Conservation (phyloP, 1,140 invertebrate species). For the Zaprionus camerounensis region DNA sequence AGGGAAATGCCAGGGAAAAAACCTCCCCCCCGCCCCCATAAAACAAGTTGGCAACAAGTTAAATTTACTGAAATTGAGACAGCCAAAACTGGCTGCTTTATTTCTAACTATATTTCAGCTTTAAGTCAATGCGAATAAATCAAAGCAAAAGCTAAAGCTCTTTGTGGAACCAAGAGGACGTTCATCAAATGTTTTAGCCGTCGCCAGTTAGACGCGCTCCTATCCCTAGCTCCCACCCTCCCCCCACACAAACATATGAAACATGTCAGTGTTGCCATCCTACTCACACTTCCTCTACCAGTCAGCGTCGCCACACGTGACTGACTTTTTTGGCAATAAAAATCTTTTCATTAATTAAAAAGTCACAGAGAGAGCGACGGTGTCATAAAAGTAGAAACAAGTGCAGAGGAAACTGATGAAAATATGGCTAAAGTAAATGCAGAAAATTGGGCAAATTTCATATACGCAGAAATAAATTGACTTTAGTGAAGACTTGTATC, state of each 20-base stretch:
- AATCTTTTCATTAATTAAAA: slow-evolving; percentile 42
- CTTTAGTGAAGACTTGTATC: neutral
- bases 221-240: neutral
- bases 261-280: neutral
- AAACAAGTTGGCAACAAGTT: neutral
- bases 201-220: slow-evolving; percentile 2
- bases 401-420: neutral
- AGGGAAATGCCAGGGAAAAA: neutral
- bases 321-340: slow-evolving; percentile 37
- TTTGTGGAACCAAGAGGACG: neutral
- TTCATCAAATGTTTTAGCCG: slow-evolving; percentile 29
- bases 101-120: slow-evolving; percentile 16
- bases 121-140: slow-evolving; percentile 18
- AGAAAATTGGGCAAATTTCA: neutral
- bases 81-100: neutral
- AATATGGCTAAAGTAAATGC: neutral
- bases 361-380: slow-evolving; percentile 20
- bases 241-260: neutral
- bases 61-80: slow-evolving; percentile 1
- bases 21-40: neutral
- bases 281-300: neutral
- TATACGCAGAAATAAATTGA: neutral
- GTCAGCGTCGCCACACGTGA: slow-evolving; percentile 27
- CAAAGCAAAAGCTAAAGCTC: neutral
- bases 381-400: neutral